Base-by-base conservation (phyloP, 2,113 vertebrate species). In the Cercocebus atys region DNA sequence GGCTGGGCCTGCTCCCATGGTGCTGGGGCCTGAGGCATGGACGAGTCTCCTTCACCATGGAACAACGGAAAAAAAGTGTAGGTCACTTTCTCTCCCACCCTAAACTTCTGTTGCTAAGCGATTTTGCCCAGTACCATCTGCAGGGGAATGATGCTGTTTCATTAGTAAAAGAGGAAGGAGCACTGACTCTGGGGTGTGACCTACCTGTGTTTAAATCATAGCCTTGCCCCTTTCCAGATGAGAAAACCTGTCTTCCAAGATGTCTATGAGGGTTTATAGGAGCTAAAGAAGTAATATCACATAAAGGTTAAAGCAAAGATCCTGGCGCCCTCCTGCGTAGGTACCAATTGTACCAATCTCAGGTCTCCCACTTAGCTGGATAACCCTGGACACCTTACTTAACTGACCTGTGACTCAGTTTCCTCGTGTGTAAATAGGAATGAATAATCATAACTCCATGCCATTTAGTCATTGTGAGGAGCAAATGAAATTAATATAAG, bases 221-320 rank as follows among this genome's bases (percentile, higher is more conserved):
- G 43, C 23, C 61, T 2, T 57, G 64, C 35, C 32, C 40, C 64
- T 90, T 73, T 59, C 35, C 47, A 9, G 61, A 55, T 47, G 35
- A 88, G 35, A 86, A 47, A 3, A 8, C 12, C 27, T 66, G 45
- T 73, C 8, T 61, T 47, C 4, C 5, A 23, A 76, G 76, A 30
- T 25, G n/a, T 1, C 55, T 27, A 3, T 3, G 45, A 57, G 35
- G 25, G 6, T 50, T 32, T 4, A 40, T 0, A 30, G 35, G 17
- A 92, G 75, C 40, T 12, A 9, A 22, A 64, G 9, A 57, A 23
- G 73, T 3, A 1, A 0, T 6, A 8, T 5, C n/a, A 25, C 12
- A 6, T 8, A 11, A 20, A 0, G 8, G 35, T 32, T 79, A 18
- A 83, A 55, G 70, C 73, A 35, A 73, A 72, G 66, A 23, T 32